These are phyloP conservation scores for Leptodactylus fuscus DNA, from an alignment of 2,113 vertebrate species.

Conservation along the genomic window DNA sequence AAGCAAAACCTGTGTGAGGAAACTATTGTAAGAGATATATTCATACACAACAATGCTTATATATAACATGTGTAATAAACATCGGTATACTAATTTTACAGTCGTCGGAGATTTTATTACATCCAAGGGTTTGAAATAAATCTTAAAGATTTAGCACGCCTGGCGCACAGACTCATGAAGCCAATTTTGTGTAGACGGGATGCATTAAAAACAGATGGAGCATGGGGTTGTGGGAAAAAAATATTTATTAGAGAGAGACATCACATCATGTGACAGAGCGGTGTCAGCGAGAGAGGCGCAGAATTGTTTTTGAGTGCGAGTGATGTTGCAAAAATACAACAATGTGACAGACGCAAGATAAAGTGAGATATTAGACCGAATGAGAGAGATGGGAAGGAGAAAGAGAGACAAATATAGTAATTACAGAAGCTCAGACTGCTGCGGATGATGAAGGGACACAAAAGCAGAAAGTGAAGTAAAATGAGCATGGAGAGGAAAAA, in stretches of 20 bases:
- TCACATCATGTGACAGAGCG: constrained; percentile 46
- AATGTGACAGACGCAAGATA: constrained; percentile 30
- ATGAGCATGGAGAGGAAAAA: constrained; percentile 45
- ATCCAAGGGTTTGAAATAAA: not conserved
- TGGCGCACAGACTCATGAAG: not conserved
- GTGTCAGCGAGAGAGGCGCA: constrained; percentile 16
- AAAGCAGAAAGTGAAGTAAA: constrained; percentile 46
- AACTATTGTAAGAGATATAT: not conserved
- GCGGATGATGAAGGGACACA: constrained; percentile 42
- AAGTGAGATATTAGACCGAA: constrained; percentile 31
- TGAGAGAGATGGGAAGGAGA: constrained; percentile 32
- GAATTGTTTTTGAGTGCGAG: constrained; percentile 39
- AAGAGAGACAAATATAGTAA: constrained; percentile 51
- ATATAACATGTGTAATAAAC: constrained; percentile 22
- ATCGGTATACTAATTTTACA: not conserved
- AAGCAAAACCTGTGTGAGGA: too few relatives aligned
- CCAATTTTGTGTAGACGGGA: not conserved
- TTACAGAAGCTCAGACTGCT: constrained; percentile 36
- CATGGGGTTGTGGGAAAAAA: not conserved
- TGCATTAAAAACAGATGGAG: constrained; percentile 21
- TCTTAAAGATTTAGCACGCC: constrained; percentile 15
- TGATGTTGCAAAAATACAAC: constrained; percentile 36
- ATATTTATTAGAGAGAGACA: constrained; percentile 48
- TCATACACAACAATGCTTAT: not conserved
- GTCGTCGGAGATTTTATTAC: not conserved